Conservation (phyloP, 2,797 vertebrate species). For the Sus cebifrons region DNA sequence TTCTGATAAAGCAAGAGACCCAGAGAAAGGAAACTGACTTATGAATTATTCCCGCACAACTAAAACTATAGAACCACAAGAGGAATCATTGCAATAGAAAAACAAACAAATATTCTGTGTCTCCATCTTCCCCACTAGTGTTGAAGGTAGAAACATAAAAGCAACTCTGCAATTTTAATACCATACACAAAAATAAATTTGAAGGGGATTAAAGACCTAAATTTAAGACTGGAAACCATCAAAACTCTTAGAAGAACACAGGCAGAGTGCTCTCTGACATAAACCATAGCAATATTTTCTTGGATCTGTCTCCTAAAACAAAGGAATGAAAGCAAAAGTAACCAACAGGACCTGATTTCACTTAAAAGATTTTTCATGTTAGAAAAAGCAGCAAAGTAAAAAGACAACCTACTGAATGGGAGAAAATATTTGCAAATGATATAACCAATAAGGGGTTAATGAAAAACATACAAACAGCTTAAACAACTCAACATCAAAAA, state of each 20-base stretch:
- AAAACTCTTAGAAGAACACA: neutral
- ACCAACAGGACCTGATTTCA: neutral
- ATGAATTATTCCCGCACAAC: neutral
- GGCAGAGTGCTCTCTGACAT: neutral
- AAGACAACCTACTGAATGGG: neutral
- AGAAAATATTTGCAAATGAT: neutral
- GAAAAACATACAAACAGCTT: neutral
- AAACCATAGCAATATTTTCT: neutral
- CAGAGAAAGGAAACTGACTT: neutral
- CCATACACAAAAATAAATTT: neutral
- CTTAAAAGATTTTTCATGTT: neutral
- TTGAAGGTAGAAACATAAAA: neutral
- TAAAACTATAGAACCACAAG: neutral
- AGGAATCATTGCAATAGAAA: neutral
- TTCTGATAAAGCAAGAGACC: neutral
- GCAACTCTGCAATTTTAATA: neutral
- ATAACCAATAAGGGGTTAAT: neutral
- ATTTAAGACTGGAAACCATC: neutral
- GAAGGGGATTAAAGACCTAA: neutral
- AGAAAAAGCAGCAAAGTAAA: neutral
- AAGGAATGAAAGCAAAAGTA: neutral
- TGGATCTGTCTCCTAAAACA: neutral
- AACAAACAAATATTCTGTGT: neutral
- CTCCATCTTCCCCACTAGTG: neutral
- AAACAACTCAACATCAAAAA: neutral